These are phyloP conservation scores for Molothrus aeneus DNA, from an alignment of 2,797 vertebrate genomes.

Conservation along the genomic window DNA sequence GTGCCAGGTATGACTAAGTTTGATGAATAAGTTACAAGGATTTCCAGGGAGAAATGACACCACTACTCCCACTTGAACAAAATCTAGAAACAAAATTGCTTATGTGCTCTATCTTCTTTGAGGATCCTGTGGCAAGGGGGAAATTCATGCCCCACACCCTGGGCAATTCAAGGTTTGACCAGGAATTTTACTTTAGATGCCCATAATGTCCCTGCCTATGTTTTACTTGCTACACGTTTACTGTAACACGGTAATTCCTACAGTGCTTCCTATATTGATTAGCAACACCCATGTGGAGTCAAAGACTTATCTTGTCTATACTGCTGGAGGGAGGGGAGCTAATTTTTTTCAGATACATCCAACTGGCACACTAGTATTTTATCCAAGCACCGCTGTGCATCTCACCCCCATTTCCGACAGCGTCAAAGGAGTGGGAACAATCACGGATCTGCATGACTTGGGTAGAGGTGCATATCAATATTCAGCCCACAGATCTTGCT, in stretches of 20 bases:
- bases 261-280: background rate
- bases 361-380: background rate
- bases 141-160: background rate
- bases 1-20: background rate
- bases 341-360: background rate
- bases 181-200: background rate
- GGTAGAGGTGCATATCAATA: background rate
- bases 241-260: background rate
- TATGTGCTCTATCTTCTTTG: background rate
- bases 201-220: background rate
- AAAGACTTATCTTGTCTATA: background rate
- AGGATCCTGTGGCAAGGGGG: background rate
- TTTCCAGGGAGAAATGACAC: background rate
- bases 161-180: background rate
- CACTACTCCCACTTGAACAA: background rate
- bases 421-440: background rate
- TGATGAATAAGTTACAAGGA: background rate
- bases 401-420: background rate
- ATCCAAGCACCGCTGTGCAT: background rate
- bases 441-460: background rate
- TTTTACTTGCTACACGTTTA: background rate
- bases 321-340: background rate
- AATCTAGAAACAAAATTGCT: background rate
- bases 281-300: background rate
- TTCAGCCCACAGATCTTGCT: background rate